These are phyloP conservation scores for Scatophagus argus DNA, from an alignment of 2,113 vertebrate species.

Conservation along the genomic window DNA sequence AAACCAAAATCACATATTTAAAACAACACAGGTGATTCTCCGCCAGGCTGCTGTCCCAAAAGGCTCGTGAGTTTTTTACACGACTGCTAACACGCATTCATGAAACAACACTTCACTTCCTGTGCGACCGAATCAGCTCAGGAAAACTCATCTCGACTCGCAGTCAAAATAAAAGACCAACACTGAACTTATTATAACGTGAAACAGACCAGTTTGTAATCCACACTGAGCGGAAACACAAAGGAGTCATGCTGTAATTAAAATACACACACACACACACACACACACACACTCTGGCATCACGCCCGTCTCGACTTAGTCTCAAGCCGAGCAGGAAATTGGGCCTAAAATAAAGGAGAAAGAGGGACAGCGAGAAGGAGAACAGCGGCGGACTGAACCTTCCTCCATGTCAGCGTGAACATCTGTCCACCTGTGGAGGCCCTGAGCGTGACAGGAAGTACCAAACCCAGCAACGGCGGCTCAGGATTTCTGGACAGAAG, in stretches of 20 bases:
- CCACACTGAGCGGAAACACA: neutral
- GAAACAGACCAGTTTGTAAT: conserved; percentile 31
- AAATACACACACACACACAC: conserved; percentile 39
- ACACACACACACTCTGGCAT: neutral
- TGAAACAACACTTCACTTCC: too few relatives aligned
- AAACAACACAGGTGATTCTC: too few relatives aligned
- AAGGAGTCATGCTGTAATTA: conserved; percentile 39
- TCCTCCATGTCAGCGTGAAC: conserved; percentile 1
- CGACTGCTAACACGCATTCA: too few relatives aligned
- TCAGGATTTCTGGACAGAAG: neutral
- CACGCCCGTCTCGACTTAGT: conserved; percentile 1
- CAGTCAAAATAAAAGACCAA: neutral
- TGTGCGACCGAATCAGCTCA: too few relatives aligned
- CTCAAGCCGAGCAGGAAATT: conserved; percentile 32
- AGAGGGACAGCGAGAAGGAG: neutral
- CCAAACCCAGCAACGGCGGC: too few relatives aligned
- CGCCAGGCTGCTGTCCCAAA: too few relatives aligned
- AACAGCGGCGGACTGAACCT: conserved; percentile 3
- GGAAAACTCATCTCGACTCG: neutral
- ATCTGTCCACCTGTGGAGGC: conserved; percentile 2
- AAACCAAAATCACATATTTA: too few relatives aligned
- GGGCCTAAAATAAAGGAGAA: conserved; percentile 55
- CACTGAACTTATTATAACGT: conserved; percentile 8
- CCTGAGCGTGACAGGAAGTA: neutral
- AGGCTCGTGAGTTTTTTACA: too few relatives aligned